phyloP scores from a whole-genome alignment of 2,113 vertebrate genomes.

The Pseudolaguvia tuberculata region DNA sequence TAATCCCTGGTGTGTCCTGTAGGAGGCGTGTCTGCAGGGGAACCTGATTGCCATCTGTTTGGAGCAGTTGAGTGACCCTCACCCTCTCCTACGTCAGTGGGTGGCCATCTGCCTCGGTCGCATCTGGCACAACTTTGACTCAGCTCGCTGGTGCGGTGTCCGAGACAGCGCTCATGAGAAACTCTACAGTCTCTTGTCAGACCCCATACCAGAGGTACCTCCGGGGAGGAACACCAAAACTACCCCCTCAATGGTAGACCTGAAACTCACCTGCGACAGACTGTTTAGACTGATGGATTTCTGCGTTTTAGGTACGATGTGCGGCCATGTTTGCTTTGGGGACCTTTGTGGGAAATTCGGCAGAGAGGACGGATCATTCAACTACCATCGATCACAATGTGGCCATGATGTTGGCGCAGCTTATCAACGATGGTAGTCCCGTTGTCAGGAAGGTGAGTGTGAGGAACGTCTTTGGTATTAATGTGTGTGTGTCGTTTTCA shows the following conservation, averaged over 20 bases:
- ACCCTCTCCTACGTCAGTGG: constrained; percentile 94
- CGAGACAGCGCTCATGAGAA: constrained; percentile 97
- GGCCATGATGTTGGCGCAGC: constrained; percentile 97
- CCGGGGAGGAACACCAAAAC: too few relatives aligned
- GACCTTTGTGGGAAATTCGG: constrained; percentile 93
- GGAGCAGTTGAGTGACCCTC: constrained; percentile 92
- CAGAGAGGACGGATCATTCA: constrained; percentile 92
- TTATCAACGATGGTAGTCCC: constrained; percentile 93
- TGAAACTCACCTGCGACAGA: too few relatives aligned
- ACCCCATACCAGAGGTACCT: constrained; percentile 93
- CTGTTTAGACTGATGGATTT: neutral
- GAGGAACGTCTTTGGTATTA: neutral
- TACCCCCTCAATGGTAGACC: neutral
- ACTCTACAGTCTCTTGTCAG: constrained; percentile 92
- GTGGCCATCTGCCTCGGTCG: constrained; percentile 95
- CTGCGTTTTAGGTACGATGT: constrained; percentile 79
- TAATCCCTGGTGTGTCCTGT: neutral
- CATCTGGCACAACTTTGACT: constrained; percentile 98
- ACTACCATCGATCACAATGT: constrained; percentile 99
- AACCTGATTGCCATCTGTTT: constrained; percentile 96
- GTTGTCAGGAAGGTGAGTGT: constrained; percentile 80
- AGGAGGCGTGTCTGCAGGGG: constrained; percentile 86
- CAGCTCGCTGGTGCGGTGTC: constrained; percentile 93
- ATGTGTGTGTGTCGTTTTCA: neutral
- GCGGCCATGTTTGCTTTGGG: constrained; percentile 91